Evolutionary conservation across 1,140 invertebrate species (phyloP).

Genomic region (Drosophila pachea): DNA sequence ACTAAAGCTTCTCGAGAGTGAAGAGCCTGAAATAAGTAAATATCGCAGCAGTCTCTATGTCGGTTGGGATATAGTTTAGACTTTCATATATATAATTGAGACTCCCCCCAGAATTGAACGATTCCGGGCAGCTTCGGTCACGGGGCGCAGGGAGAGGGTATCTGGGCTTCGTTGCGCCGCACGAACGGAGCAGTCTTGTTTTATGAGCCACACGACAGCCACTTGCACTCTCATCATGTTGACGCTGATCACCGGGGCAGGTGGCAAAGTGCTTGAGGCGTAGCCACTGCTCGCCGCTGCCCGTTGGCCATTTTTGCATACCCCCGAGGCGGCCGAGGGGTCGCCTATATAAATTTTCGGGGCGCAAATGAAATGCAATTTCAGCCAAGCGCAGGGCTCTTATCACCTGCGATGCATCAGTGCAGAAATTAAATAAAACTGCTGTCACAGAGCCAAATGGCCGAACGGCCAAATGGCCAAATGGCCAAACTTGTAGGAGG

Average conservation of each 20-base stretch:
- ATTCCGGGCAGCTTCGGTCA: neutral
- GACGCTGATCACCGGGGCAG: slow-evolving; percentile 59
- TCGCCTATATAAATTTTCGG: slow-evolving; percentile 28
- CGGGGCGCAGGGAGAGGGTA: slow-evolving; percentile 29
- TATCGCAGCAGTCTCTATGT: too few relatives aligned
- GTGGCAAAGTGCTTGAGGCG: slow-evolving; percentile 7
- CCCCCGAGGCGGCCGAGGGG: neutral
- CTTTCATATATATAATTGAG: too few relatives aligned
- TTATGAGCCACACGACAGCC: slow-evolving; percentile 55
- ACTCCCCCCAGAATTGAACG: too few relatives aligned
- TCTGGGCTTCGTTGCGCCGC: neutral
- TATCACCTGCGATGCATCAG: slow-evolving; percentile 64
- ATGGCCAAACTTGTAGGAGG: slow-evolving; percentile 68
- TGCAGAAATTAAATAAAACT: slow-evolving; percentile 71
- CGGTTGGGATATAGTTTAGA: too few relatives aligned
- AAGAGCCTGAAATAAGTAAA: too few relatives aligned
- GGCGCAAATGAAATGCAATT: slow-evolving; percentile 72
- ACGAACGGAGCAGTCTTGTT: slow-evolving; percentile 20
- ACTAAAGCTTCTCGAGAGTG: too few relatives aligned
- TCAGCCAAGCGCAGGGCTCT: slow-evolving; percentile 49
- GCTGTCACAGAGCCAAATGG: slow-evolving; percentile 60
- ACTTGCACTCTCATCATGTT: slow-evolving; percentile 58
- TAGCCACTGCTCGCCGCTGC: slow-evolving; percentile 2
- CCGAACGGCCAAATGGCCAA: slow-evolving; percentile 35
- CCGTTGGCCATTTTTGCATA: slow-evolving; percentile 39